Conservation (phyloP, 2,888 invertebrate genomes). For the Zelleria hepariella region DNA sequence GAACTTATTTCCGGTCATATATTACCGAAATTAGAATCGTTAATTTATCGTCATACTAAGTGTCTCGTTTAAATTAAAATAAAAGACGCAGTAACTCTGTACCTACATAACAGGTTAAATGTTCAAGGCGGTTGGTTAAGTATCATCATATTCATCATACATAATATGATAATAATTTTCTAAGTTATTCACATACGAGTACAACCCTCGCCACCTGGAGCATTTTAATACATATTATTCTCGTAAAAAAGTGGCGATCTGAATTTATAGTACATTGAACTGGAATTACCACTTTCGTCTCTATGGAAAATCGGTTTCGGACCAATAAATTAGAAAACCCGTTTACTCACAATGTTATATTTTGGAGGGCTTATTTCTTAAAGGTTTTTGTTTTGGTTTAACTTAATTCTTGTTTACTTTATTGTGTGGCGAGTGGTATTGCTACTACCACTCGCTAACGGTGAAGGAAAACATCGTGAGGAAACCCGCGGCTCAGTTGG, state of each 20-base stretch:
- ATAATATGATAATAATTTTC: background rate
- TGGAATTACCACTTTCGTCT: slow-evolving; percentile 2
- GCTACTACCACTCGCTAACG: no score
- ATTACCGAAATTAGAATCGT: slow-evolving; percentile 28
- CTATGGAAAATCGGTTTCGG: background rate
- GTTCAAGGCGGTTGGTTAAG: background rate
- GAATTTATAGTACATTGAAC: background rate
- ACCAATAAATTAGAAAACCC: background rate
- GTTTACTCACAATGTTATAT: no score
- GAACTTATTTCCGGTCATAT: slow-evolving; percentile 36
- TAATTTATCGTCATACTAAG: slow-evolving; percentile 1
- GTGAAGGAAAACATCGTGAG: no score
- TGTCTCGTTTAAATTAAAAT: background rate
- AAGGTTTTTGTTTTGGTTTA: no score
- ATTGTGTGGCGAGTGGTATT: no score
- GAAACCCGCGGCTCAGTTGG: no score
- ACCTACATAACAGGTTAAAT: background rate
- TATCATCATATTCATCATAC: background rate
- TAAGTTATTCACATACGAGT: background rate
- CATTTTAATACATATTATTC: background rate
- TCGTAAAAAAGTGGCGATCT: background rate
- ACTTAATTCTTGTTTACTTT: no score
- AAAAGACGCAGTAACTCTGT: background rate
- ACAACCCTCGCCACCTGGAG: background rate
- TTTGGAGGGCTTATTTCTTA: no score